Evolutionary conservation across 2,888 invertebrate species (phyloP), one percentile per base, ranked within the genome.

Genomic region (Lamellibrachia columna): DNA sequence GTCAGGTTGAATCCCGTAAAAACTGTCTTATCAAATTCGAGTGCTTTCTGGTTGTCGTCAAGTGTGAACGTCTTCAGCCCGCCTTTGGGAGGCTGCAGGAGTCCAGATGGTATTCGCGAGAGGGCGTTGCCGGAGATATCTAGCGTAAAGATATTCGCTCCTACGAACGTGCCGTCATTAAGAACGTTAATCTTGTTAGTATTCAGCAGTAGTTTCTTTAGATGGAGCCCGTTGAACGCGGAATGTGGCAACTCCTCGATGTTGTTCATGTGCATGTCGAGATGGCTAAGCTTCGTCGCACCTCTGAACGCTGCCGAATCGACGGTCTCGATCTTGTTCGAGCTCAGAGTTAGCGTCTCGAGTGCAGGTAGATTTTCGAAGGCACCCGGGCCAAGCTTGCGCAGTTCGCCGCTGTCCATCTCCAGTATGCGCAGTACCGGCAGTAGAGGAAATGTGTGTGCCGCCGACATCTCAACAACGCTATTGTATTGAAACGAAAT

Each of bases 241-340:
- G 40, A 90, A 53, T n/a, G 52, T 90, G 93, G 92, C 58, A 93
- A 75, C 7, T 11, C 55, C 90, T 90, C 53, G n/a, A 93, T 60
- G 7, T 92, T 75, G 90, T 94, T 94, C 52, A 90, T 28, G 22
- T 92, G 91, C 75, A 94, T 52, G 53, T 93, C 58, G 55, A 94
- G 90, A 22, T 93, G 53, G 22, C 92, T 8, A 15, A 94, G 93
- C 3, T 91, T 91, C 7, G 52, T 52, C 28, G 93, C 92, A 4
- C 92, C 92, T 15, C 75, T 15, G 53, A 94, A 93, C 28, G 93
- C 91, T 3, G 53, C 53, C 6, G 9, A 11, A 53, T 93, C 60
- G 40, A 94, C 9, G 1, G 40, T 40, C 7, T 91, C 90, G 90
- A 94, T 92, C 9, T n/a, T 28, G 90, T 94, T 94, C 22, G 92